Conservation (phyloP, 2,113 vertebrate species). For the Oenanthe melanoleuca region DNA sequence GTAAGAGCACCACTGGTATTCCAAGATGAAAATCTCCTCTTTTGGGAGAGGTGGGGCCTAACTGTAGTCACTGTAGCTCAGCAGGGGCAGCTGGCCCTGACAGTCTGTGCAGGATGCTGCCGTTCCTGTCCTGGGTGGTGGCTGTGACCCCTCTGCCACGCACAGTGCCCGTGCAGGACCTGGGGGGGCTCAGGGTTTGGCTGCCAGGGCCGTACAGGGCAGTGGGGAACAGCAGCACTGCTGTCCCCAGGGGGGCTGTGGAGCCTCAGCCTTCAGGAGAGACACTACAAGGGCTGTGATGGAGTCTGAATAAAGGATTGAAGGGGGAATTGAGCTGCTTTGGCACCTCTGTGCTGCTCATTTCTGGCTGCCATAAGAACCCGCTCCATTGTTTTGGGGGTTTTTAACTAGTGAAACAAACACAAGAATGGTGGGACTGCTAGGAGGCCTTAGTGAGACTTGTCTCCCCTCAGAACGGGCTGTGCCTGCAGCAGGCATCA, state of each 20-base stretch:
- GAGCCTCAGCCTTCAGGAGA: fast-evolving
- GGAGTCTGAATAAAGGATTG: fast-evolving
- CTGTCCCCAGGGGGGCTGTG: fast-evolving
- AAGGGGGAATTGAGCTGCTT: not conserved
- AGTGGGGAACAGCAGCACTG: fast-evolving
- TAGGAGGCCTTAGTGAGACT: not conserved
- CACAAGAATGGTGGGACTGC: not conserved
- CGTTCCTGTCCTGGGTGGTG: fast-evolving
- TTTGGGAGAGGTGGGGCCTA: not conserved
- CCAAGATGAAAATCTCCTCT: fast-evolving
- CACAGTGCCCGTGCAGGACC: fast-evolving
- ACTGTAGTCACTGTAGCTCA: fast-evolving
- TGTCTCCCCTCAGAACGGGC: not conserved
- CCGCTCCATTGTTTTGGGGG: fast-evolving
- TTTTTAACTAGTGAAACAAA: not conserved
- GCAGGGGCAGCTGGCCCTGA: not conserved
- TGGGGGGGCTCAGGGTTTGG: fast-evolving
- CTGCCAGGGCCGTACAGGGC: fast-evolving
- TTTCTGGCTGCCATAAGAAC: not conserved
- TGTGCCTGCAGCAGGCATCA: not conserved
- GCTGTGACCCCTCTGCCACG: fast-evolving
- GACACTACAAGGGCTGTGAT: fast-evolving
- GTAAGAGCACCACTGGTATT: not conserved
- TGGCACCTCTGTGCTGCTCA: not conserved
- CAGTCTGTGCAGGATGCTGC: fast-evolving